Percentiles rank a stretch among this genome's conserved stretches.
Conservation (phyloP, 92 coral and sea anemone genomes). For the Phenganax marumi region DNA sequence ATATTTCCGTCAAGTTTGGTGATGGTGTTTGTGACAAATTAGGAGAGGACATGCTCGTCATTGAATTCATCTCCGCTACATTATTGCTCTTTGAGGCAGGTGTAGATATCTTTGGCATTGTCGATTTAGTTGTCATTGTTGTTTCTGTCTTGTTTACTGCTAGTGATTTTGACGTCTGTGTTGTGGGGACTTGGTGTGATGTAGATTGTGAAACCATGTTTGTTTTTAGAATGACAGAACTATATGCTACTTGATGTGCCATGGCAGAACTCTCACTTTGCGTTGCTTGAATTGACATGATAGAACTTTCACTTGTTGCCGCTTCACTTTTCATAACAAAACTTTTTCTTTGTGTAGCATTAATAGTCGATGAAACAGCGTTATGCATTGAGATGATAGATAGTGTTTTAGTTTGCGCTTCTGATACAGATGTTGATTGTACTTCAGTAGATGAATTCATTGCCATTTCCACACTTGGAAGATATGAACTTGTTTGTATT, state of each 20-base stretch:
- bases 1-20: not conserved
- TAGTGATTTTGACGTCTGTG: not conserved
- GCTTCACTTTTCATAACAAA: no score
- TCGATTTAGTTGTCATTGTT: not conserved
- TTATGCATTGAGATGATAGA: not conserved
- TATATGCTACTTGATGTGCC: not conserved
- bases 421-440: not conserved
- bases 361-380: not conserved
- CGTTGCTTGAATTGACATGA: not conserved
- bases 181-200: not conserved
- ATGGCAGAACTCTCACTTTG: not conserved
- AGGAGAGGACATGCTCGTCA: not conserved
- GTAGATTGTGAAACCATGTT: not conserved
- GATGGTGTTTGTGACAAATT: not conserved
- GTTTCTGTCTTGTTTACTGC: no score
- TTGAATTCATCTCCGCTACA: not conserved
- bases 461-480: not conserved
- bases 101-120: not conserved
- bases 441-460: not conserved
- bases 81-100: not conserved
- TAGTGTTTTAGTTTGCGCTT: not conserved
- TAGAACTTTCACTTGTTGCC: not conserved
- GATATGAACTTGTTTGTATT: not conserved
- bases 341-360: not conserved
- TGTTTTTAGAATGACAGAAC: not conserved